phyloP scores from a whole-genome alignment of 2,797 vertebrate genomes.

The Halcyon leucocephala region DNA sequence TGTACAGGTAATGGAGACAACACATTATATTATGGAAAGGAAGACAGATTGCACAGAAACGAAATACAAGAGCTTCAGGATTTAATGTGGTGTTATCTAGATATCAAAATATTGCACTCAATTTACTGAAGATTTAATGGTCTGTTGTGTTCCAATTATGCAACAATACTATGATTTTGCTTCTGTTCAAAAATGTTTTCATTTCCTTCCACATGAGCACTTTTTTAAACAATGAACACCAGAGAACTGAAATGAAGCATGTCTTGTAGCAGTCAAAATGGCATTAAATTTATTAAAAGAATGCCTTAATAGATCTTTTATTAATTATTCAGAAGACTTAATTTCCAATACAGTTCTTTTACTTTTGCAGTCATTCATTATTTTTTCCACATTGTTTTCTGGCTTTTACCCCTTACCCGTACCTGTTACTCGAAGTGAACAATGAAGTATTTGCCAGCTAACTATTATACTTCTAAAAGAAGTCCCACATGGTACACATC shows the following conservation, averaged over 20 bases:
- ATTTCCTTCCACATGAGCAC: constrained; percentile 23
- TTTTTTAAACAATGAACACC: constrained; percentile 32
- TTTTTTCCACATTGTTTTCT: background rate
- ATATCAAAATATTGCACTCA: constrained; percentile 35
- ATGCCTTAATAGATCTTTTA: background rate
- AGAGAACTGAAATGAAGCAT: constrained; percentile 66
- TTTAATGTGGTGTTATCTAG: background rate
- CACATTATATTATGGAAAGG: background rate
- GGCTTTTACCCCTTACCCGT: background rate
- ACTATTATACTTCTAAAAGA: background rate
- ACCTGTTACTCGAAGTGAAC: background rate
- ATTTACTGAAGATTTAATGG: constrained; percentile 41
- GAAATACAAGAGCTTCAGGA: constrained; percentile 11
- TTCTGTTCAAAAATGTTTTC: constrained; percentile 57
- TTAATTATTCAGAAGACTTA: constrained; percentile 5
- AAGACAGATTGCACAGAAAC: constrained; percentile 58
- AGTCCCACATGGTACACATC: background rate
- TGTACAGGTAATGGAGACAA: background rate
- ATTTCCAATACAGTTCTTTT: background rate
- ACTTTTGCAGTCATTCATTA: background rate
- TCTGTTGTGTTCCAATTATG: constrained; percentile 6
- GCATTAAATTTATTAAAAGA: constrained; percentile 19
- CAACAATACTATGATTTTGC: constrained; percentile 16
- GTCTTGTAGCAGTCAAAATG: constrained; percentile 60
- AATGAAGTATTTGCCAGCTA: background rate